Percentiles rank a stretch among this genome's conserved stretches.
phyloP scores from a whole-genome alignment of 2,888 invertebrate species.

The Kuschelorhynchus macadamiae region DNA sequence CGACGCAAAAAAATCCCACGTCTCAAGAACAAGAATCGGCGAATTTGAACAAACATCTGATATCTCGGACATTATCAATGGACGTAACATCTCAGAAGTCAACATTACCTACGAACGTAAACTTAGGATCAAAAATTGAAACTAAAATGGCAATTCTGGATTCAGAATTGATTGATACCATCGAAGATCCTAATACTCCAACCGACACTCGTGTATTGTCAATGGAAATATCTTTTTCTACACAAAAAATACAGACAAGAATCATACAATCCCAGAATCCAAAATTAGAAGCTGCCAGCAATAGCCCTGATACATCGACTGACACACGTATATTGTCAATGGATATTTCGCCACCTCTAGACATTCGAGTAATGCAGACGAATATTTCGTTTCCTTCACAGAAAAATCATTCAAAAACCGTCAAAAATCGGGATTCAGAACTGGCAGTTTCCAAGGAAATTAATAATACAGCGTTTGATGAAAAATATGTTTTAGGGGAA shows the following conservation, averaged over 20 bases:
- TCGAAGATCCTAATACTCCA: background rate
- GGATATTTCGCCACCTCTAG: slow-evolving; percentile 26
- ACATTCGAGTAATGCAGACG: background rate
- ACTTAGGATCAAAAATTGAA: too few species aligned
- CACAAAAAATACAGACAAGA: background rate
- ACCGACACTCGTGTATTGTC: slow-evolving; percentile 2
- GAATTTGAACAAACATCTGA: too few species aligned
- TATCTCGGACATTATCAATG: too few species aligned
- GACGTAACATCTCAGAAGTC: too few species aligned
- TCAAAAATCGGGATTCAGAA: background rate
- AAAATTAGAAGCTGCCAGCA: background rate
- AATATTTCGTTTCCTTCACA: slow-evolving; percentile 10
- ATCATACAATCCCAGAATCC: too few species aligned
- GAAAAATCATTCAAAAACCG: background rate
- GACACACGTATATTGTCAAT: background rate
- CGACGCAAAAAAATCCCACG: too few species aligned
- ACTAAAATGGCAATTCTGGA: too few species aligned
- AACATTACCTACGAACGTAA: too few species aligned
- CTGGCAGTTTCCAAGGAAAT: background rate
- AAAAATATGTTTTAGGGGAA: too few species aligned
- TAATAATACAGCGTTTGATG: background rate
- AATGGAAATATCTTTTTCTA: slow-evolving; percentile 23
- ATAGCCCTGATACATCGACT: background rate
- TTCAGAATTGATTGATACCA: background rate
- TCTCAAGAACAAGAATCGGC: too few species aligned